A percentile compares a stretch with the other conserved stretches of the same genome.
Evolutionary conservation across 1,140 invertebrate genomes (phyloP).

Genomic region (Drosophila auraria): DNA sequence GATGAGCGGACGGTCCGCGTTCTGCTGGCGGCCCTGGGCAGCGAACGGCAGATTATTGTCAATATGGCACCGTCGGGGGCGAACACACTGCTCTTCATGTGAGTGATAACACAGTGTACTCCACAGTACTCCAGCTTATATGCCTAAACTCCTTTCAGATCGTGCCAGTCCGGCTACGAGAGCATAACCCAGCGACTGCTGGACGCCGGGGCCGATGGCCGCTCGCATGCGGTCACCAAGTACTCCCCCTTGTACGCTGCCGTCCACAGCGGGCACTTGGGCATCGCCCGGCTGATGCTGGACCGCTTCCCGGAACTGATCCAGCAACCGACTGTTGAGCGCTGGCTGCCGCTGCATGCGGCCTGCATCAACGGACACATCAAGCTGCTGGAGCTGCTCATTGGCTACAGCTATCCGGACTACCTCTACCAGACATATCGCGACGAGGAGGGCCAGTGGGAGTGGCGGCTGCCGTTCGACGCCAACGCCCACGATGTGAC

Average conservation of each 20-base stretch:
- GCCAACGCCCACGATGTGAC: slow-evolving; percentile 95
- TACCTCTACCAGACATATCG: slow-evolving; percentile 89
- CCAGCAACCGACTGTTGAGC: slow-evolving; percentile 92
- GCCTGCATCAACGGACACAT: slow-evolving; percentile 95
- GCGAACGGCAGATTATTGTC: slow-evolving; percentile 90
- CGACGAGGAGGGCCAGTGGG: slow-evolving; percentile 90
- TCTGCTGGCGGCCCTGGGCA: slow-evolving; percentile 88
- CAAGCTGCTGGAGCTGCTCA: slow-evolving; percentile 90
- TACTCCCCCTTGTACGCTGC: slow-evolving; percentile 97
- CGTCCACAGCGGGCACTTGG: slow-evolving; percentile 93
- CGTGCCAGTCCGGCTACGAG: slow-evolving; percentile 92
- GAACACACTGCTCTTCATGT: slow-evolving; percentile 94
- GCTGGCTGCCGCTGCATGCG: slow-evolving; percentile 96
- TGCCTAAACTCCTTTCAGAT: slow-evolving; percentile 85
- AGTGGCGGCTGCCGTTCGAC: slow-evolving; percentile 95
- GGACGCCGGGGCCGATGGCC: slow-evolving; percentile 93
- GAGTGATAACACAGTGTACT: slow-evolving; percentile 75
- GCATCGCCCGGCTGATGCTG: slow-evolving; percentile 93
- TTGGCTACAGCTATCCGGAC: slow-evolving; percentile 93
- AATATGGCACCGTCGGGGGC: slow-evolving; percentile 94
- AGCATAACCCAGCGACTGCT: slow-evolving; percentile 93
- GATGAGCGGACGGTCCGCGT: slow-evolving; percentile 88
- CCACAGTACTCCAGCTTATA: not conserved
- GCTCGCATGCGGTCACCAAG: slow-evolving; percentile 94
- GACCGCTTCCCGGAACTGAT: slow-evolving; percentile 89